Evolutionary conservation across 2,113 vertebrate species (phyloP), one percentile per base, ranked within the genome.

Genomic region (Trochalopteron elliotii): DNA sequence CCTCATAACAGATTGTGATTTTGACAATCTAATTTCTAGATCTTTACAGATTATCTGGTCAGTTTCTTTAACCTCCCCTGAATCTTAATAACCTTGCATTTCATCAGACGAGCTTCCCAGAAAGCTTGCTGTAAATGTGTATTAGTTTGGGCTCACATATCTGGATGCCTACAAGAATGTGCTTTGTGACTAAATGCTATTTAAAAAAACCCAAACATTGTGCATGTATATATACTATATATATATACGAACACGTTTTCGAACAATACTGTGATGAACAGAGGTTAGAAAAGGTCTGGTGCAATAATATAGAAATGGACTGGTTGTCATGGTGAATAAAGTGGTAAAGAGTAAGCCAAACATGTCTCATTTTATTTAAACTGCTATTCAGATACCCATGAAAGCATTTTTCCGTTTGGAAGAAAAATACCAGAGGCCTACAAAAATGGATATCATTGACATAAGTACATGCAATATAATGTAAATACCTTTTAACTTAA

Each of bases 321-420:
- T 89, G 25, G 94, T 97, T 97, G 90, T 91, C 96, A 97, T 80
- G 88, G 92, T 92, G 89, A 97, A 89, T 86, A 93, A 87, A 94
- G 63, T 45, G 5, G 17, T 69, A n/a, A 14, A 92, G 47, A 83
- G 37, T 61, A 79, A 90, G 56, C 25, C 33, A 57, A 95, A 80
- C 12, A 35, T 15, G 16, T 79, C 96, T 95, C 47, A 37, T 89
- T 94, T 96, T 85, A 45, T 94, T 95, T 93, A 75, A 92, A 68
- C 33, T 85, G 71, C 57, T 84, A 93, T 71, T 88, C 63, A 82
- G 47, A 85, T 84, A 64, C 45, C 82, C 76, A 31, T 74, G 50
- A 69, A 91, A 77, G 7, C 45, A 31, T 91, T 94, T 64, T 85
- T 49, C 82, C 12, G 4, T 90, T 96, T 83, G 63, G 80, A 96